Conservation (phyloP, 1,140 invertebrate genomes). For the Drosophila paulistorum region DNA sequence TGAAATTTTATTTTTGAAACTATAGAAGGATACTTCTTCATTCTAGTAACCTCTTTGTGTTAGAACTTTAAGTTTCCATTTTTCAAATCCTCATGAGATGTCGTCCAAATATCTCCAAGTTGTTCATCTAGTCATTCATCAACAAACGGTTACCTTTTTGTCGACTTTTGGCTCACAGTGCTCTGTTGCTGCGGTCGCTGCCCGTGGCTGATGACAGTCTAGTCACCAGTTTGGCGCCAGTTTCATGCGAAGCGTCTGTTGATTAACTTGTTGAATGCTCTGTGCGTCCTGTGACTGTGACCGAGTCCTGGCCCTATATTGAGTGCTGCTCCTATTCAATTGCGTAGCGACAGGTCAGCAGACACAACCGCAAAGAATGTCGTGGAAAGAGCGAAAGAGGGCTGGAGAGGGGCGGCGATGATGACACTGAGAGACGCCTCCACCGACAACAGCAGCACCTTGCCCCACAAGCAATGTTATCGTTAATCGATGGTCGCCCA, state of each 20-base stretch:
- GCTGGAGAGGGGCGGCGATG: slow-evolving; percentile 14
- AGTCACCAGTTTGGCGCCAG: slow-evolving; percentile 61
- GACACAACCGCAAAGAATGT: slow-evolving; percentile 44
- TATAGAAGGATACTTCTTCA: too few relatives aligned
- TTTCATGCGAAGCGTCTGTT: slow-evolving; percentile 76
- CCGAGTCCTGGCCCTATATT: background rate
- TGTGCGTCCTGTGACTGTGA: slow-evolving; percentile 57
- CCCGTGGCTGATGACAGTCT: slow-evolving; percentile 52
- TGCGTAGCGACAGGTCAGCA: slow-evolving; percentile 56
- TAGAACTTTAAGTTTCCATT: background rate
- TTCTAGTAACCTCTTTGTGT: too few relatives aligned
- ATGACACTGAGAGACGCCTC: slow-evolving; percentile 46
- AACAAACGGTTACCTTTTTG: background rate
- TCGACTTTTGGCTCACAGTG: slow-evolving; percentile 1
- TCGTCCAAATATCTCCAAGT: background rate
- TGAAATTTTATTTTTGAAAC: too few relatives aligned
- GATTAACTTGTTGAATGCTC: slow-evolving; percentile 81
- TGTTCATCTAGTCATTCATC: background rate
- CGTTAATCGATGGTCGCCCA: slow-evolving; percentile 77
- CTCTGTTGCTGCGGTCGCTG: slow-evolving; percentile 32
- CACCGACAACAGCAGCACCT: slow-evolving; percentile 4
- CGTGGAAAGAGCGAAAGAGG: slow-evolving; percentile 18
- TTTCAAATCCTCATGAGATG: background rate
- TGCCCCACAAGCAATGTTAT: slow-evolving; percentile 47
- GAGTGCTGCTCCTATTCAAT: slow-evolving; percentile 50